phyloP scores from a whole-genome alignment of 2,888 invertebrate species.

The Gymnosoma rotundatum region DNA sequence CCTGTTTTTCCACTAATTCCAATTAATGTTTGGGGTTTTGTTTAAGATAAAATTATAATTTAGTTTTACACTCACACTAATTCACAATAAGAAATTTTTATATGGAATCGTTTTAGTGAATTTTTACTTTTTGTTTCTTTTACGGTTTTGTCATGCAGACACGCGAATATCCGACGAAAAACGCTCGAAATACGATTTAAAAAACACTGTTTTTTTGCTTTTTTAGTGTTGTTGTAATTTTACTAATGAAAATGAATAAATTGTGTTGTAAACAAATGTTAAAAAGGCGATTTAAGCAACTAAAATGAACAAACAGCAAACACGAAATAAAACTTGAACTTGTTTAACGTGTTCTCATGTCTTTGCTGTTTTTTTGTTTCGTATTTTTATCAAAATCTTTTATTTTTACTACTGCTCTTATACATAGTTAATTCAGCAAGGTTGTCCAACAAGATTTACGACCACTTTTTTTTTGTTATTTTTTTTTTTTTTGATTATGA shows the following conservation, averaged over 20 bases:
- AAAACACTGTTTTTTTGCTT: conserved; percentile 7
- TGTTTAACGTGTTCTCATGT: conserved; percentile 51
- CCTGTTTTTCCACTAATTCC: neutral
- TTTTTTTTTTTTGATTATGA: conserved; percentile 1
- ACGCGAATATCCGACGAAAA: conserved; percentile 32
- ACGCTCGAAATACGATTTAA: neutral
- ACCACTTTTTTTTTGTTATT: conserved; percentile 9
- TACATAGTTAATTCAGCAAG: conserved; percentile 32
- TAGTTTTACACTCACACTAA: neutral
- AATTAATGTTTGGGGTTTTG: no score
- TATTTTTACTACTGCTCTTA: conserved; percentile 22
- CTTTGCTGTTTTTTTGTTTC: neutral
- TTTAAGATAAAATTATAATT: neutral
- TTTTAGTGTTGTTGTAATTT: conserved; percentile 7
- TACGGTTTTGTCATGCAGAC: neutral
- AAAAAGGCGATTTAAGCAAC: conserved; percentile 23
- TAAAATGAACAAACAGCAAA: conserved; percentile 13
- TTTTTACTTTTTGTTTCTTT: conserved; percentile 8
- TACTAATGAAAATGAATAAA: conserved; percentile 35
- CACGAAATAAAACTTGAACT: conserved; percentile 38
- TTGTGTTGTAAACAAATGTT: conserved; percentile 13
- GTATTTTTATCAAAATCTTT: neutral
- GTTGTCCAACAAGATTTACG: conserved; percentile 63
- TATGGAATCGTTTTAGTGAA: neutral
- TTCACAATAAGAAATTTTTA: neutral